Evolutionary conservation across 2,888 invertebrate genomes (phyloP).

Genomic region (Piscicola geometra): DNA sequence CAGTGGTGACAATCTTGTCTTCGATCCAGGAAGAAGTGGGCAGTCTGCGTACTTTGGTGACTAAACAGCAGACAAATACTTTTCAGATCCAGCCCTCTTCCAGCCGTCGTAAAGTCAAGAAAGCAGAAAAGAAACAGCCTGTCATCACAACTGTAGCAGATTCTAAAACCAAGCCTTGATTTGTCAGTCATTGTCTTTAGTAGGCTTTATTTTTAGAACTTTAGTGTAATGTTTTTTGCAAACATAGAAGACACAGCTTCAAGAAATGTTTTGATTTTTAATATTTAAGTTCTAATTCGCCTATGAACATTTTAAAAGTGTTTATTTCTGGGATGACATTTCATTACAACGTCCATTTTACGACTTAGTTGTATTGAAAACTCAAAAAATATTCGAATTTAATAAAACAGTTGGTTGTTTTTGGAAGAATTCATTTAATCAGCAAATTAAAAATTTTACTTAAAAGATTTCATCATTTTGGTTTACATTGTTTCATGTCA

Average conservation of each 20-base stretch:
- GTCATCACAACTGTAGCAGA: background rate
- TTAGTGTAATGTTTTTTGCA: background rate
- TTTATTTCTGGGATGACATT: too few species aligned
- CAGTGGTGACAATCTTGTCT: conserved; percentile 53
- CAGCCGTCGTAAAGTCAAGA: conserved; percentile 1
- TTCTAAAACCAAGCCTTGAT: background rate
- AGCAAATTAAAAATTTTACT: too few species aligned
- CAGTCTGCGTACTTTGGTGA: conserved; percentile 37
- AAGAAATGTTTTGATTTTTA: background rate
- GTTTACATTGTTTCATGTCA: too few species aligned
- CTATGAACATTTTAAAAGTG: too few species aligned
- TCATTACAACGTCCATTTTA: too few species aligned
- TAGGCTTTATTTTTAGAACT: background rate
- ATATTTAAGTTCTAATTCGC: background rate
- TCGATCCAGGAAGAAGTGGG: conserved; percentile 50
- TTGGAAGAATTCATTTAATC: too few species aligned
- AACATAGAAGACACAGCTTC: too few species aligned
- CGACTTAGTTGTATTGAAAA: too few species aligned
- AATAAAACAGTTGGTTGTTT: too few species aligned
- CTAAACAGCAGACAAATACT: conserved; percentile 39
- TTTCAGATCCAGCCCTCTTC: conserved; percentile 38
- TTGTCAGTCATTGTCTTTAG: background rate
- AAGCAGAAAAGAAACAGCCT: background rate
- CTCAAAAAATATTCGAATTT: too few species aligned
- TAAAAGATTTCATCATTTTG: too few species aligned